These are phyloP conservation scores for Oceanodroma tethys DNA, from an alignment of 2,113 vertebrate genomes.

Conservation along the genomic window DNA sequence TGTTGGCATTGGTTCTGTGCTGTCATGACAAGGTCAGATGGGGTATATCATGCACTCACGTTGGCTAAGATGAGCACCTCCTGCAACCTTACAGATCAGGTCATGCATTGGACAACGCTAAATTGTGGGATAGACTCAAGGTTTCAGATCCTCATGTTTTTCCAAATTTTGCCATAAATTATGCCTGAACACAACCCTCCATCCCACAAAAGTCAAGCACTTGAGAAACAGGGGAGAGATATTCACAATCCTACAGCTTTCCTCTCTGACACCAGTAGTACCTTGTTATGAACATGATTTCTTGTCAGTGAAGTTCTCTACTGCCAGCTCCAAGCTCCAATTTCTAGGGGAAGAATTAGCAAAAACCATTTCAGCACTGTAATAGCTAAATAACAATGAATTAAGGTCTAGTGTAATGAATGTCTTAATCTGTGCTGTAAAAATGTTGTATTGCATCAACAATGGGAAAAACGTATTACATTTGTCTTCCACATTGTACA, in stretches of 20 bases:
- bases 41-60: fast-evolving
- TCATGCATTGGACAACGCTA: background rate
- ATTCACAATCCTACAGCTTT: background rate
- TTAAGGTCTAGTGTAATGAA: background rate
- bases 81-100: background rate
- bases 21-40: background rate
- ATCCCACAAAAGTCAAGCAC: background rate
- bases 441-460: background rate
- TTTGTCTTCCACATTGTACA: background rate
- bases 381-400: background rate
- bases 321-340: background rate
- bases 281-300: background rate
- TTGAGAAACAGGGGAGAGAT: background rate
- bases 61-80: background rate
- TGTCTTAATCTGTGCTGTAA: background rate
- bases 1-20: background rate
- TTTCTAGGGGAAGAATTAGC: background rate
- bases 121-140: background rate
- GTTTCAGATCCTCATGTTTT: background rate
- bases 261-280: background rate
- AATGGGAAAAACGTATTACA: background rate
- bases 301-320: background rate
- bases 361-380: background rate
- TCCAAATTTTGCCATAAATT: background rate
- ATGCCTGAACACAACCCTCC: background rate